Evolutionary conservation across 64 coral and sea anemone genomes (phyloP), one percentile per base, ranked within the genome.

Genomic region (Stylophora pistillata): DNA sequence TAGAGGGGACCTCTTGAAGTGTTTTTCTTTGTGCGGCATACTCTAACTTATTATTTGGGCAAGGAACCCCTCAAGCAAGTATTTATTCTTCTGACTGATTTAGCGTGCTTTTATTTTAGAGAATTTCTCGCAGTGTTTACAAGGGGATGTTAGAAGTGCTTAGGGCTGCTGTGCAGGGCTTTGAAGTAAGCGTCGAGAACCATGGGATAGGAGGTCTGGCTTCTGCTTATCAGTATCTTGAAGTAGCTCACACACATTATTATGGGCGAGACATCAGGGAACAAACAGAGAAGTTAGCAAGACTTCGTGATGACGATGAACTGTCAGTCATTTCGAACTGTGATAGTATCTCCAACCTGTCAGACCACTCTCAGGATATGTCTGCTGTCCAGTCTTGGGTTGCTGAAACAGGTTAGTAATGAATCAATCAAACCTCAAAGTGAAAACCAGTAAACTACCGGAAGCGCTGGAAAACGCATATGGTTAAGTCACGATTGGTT

Each of bases 201-300:
- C 84, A 89, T 21, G 90, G 90, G 25, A 82, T 98, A 6, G 93
- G 93, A 30, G 93, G 96, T 10, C 88, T 95, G 0, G 87, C 96
- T 0, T 93, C 96, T 26, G 96, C 96, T 2, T 98, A 90, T 57
- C 94, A 98, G 78, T 95, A 95, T 56, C 93, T 98, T 5, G 93
- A 95, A 21, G 93, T 98, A 65, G 93, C 85, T 10, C 96, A 98
- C 70, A 98, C 93, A 0, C 90, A 98, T 74, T 98, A 98, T 55
- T 70, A 93, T 73, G 96, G 96, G 5, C 71, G 87, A 20, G 96
- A 98, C 56, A 98, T 98, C 53, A 92, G 79, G 47, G 90, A 98
- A 12, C 41, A 89, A 9, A 33, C 37, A 47, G 37, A 47, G 37
- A 47, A 47, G 7, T 47, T 33, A n/a, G 4, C 55, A 9, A 89